phyloP scores from a whole-genome alignment of 2,113 vertebrate genomes.

The Emberiza fucata region DNA sequence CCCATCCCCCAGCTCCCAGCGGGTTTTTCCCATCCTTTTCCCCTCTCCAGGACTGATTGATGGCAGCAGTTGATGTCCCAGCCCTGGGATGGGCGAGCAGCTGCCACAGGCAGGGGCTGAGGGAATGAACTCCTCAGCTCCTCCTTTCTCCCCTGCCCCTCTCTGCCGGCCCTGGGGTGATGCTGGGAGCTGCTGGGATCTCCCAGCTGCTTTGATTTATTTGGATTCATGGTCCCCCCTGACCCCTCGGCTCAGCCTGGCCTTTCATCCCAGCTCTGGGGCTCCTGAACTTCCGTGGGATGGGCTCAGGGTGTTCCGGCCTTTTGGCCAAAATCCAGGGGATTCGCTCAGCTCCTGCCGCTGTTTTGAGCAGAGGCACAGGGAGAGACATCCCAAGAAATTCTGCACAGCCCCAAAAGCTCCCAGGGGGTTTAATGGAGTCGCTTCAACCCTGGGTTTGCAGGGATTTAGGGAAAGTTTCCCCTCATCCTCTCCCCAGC shows the following conservation, averaged over 20 bases:
- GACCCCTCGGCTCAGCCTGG: slow-evolving; percentile 19
- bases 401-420: background rate
- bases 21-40: background rate
- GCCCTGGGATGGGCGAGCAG: background rate
- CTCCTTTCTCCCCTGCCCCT: background rate
- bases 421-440: fast-evolving
- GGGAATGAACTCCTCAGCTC: background rate
- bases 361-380: background rate
- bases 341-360: background rate
- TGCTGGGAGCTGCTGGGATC: background rate
- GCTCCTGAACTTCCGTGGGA: slow-evolving; percentile 19
- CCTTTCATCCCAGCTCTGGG: slow-evolving; percentile 19
- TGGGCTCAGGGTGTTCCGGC: background rate
- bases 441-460: background rate
- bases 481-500: background rate
- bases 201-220: slow-evolving; percentile 50
- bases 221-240: slow-evolving; percentile 8
- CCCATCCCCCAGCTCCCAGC: fast-evolving
- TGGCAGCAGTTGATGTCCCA: slow-evolving; percentile 1
- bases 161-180: background rate
- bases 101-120: background rate
- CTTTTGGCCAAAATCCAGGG: slow-evolving; percentile 37
- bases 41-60: background rate
- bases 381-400: background rate
- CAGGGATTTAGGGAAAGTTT: background rate